Evolutionary conservation across 2,797 vertebrate species (phyloP), one percentile per base, ranked within the genome.

Genomic region (Galaxias olidus): DNA sequence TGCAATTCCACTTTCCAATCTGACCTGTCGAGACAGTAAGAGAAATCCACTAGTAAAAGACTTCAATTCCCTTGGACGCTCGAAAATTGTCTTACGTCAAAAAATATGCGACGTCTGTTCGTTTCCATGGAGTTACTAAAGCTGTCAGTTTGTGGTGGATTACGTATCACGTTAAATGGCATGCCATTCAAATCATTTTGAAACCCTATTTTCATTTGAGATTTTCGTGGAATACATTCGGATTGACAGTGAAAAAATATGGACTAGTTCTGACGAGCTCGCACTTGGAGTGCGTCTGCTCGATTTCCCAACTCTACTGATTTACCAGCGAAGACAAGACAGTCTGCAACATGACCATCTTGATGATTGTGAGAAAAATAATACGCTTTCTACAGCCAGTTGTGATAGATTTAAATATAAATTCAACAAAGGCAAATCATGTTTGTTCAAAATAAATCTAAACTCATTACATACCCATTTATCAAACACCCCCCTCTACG

Each of bases 341-440:
- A 10, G 12, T 9, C 5, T 46, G 18, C 43, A 3, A 0, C 4
- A 15, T 30, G 1, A 6, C 8, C 4, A 52, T 0, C 18, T 4
- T 45, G 15, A 30, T 3, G 57, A 40, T 3, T 44, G 12, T 5
- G 17, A 43, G 9, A 53, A 53, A 44, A 42, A 59, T 11, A 20
- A 59, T 18, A 47, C n/a, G 1, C 40, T 15, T 9, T 4, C 0
- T 12, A n/a, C 10, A 48, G 9, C 12, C 9, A 15, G 53, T 2
- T n/a, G 14, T 12, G 59, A 52, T 60, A 73, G 0, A 8, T 59
- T 68, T 0, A 63, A 74, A 61, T 77, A 85, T 57, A 0, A 30
- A 15, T 97, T 97, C 66, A 88, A 92, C 19, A 93, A 92, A 81
- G 96, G 95, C 78, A 98, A 98, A 84, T 93, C 90, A 1, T 98